Evolutionary conservation across 2,797 vertebrate genomes (phyloP).

Genomic region (Orestias chungarensis): DNA sequence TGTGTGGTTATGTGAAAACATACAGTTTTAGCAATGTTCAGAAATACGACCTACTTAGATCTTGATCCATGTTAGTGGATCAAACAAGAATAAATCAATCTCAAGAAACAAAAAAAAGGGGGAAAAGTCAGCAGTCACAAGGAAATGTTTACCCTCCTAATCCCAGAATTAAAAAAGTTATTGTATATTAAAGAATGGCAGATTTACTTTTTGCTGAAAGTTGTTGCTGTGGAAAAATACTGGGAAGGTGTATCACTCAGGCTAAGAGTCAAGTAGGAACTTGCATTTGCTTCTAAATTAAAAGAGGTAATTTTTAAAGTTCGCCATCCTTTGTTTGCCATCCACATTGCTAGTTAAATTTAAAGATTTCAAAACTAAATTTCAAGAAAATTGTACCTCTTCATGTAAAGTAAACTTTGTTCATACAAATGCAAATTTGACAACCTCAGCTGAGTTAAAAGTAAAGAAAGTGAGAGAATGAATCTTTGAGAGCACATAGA

Average conservation of each 20-base stretch:
- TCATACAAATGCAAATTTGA: conserved; percentile 8
- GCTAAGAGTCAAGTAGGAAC: not conserved
- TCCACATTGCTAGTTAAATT: not conserved
- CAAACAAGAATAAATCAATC: not conserved
- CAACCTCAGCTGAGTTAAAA: conserved; percentile 49
- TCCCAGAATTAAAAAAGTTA: not conserved
- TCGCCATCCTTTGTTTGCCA: not conserved
- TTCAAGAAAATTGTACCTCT: too few species aligned
- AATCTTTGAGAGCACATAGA: conserved; percentile 19
- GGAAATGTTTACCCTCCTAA: not conserved
- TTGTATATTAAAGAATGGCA: not conserved
- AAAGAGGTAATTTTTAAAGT: not conserved
- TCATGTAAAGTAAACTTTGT: not conserved
- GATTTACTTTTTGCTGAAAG: not conserved
- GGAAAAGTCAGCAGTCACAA: not conserved
- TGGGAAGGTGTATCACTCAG: not conserved
- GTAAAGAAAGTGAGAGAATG: conserved; percentile 46
- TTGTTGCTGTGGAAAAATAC: not conserved
- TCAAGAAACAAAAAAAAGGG: not conserved
- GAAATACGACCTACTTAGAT: not conserved
- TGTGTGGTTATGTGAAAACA: not conserved
- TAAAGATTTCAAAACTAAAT: too few species aligned
- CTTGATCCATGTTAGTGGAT: not conserved
- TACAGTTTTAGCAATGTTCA: not conserved
- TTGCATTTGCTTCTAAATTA: not conserved